Evolutionary conservation across 2,113 vertebrate genomes (phyloP).

Genomic region (Sphaerodactylus townsendi): DNA sequence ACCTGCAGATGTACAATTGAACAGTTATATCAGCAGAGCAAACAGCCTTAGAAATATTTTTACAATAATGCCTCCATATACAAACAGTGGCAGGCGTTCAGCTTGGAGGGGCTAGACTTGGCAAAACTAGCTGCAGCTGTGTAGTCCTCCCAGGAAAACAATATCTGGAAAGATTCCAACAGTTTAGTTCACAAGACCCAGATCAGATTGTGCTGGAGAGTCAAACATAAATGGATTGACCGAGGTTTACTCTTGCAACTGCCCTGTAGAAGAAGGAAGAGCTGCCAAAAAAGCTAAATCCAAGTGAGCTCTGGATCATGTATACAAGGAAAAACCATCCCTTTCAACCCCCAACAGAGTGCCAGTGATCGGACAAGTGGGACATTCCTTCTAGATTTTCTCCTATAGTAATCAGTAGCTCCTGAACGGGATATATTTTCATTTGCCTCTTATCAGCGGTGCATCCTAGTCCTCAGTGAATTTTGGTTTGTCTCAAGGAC

Average conservation of each 20-base stretch:
- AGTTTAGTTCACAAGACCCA: neutral
- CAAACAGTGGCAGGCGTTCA: neutral
- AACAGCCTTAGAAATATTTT: neutral
- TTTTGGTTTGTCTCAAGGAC: neutral
- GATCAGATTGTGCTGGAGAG: neutral
- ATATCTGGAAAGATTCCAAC: neutral
- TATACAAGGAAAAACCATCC: neutral
- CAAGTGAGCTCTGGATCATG: neutral
- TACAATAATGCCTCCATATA: neutral
- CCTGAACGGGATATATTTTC: neutral
- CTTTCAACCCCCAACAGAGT: neutral
- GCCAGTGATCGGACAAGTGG: neutral
- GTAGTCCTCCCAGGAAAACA: neutral
- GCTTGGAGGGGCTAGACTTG: neutral
- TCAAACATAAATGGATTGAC: neutral
- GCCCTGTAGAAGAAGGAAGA: neutral
- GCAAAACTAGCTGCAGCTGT: too few species aligned
- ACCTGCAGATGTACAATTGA: neutral
- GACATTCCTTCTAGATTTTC: neutral
- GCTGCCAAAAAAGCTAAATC: neutral
- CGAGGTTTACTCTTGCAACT: neutral
- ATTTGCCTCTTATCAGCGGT: neutral
- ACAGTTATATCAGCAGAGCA: neutral
- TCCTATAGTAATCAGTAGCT: neutral
- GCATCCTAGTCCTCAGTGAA: too few species aligned